Base-by-base conservation (phyloP, 2,113 vertebrate genomes). In the Egretta garzetta region DNA sequence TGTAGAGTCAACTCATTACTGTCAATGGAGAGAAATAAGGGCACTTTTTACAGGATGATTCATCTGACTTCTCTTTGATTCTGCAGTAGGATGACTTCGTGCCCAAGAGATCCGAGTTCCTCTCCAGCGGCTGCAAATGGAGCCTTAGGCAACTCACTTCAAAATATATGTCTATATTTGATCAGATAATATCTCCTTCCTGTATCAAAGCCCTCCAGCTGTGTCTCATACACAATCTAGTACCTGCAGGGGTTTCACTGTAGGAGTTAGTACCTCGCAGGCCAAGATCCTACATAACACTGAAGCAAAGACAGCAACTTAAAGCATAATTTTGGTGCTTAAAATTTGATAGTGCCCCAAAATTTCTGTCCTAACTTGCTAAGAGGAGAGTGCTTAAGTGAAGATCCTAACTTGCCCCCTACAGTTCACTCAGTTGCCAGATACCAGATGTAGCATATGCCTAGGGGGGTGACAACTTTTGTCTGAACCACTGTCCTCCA, bases 111-210 rank as follows among this genome's bases (percentile, higher is more conserved):
- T 53, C 26, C 0, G 0, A 43, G 33, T 79, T 92, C 72, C 35
- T 92, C 67, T 90, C 66, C 86, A 80, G 33, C 75, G 74, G 30
- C 58, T 72, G 49, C 27, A 94, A 92, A 85, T 85, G 70, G 80
- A 95, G 82, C 94, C 74, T 93, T 75, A 45, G 82, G 90, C 90
- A 95, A 39, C 81, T 90, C 62, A 52, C 52, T 90, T 60, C 56
- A 52, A 75, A 80, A 80, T 75, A 28, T 14, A 33, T 60, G 66
- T 64, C 35, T 90, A 1, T 55, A 9, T 96, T 90, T 90, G 85
- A 90, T 76, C 79, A 82, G 62, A 88, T 76, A 67, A 95, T 94
- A 64, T 49, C 20, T 77, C n/a, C 28, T 80, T 90, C 50, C 39
- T 47, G 5, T 71, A 67, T 86, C 88, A 86, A 33, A 93, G 88